Evolutionary conservation across 2,888 invertebrate genomes (phyloP).

Genomic region (Flexamia atlantica): DNA sequence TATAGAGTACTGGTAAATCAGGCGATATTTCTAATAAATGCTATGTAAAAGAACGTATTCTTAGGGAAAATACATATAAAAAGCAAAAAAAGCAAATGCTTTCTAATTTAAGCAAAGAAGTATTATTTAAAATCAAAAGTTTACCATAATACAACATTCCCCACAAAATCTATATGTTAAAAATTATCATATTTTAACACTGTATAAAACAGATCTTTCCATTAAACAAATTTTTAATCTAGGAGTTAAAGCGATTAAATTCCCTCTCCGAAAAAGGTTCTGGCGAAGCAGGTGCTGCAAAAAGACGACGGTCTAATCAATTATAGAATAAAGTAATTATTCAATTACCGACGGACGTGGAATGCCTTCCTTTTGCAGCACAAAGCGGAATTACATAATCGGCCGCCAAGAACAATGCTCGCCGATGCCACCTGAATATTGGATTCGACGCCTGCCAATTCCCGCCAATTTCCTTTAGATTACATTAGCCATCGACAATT

Average conservation of each 20-base stretch:
- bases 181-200: too few species aligned
- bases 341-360: slow-evolving; percentile 15
- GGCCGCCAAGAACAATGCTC: slow-evolving; percentile 24
- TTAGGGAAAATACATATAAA: too few species aligned
- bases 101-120: too few species aligned
- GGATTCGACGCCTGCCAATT: slow-evolving; percentile 3
- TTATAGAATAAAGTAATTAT: slow-evolving; percentile 33
- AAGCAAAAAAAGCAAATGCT: too few species aligned
- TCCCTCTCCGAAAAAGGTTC: background rate
- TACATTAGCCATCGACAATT: slow-evolving; percentile 43
- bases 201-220: background rate
- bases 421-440: slow-evolving; percentile 29
- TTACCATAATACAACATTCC: too few species aligned
- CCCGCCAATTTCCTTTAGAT: slow-evolving; percentile 46
- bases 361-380: slow-evolving; percentile 25
- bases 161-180: too few species aligned
- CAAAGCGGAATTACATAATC: slow-evolving; percentile 30
- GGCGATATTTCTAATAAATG: too few species aligned
- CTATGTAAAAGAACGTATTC: too few species aligned
- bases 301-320: slow-evolving; percentile 27
- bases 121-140: too few species aligned
- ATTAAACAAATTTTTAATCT: background rate
- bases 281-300: background rate
- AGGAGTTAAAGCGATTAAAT: slow-evolving; percentile 11
- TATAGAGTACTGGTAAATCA: too few species aligned